A percentile compares a stretch with the other conserved stretches of the same genome.
These are phyloP conservation scores for Agonopterix subpropinquella DNA, from an alignment of 2,888 invertebrate species.

Conservation along the genomic window DNA sequence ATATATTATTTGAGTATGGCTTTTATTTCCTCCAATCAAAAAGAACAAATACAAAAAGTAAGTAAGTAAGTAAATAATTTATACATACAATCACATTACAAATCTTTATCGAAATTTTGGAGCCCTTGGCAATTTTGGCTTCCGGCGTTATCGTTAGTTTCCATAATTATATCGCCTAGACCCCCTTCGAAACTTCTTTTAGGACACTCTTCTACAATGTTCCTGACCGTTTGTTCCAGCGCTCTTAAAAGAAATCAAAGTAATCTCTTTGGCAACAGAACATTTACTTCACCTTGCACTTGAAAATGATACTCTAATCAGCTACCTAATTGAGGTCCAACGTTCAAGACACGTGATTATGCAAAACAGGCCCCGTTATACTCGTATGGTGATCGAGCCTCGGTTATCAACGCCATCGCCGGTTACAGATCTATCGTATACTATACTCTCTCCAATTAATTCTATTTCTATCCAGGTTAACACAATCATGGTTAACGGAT, in stretches of 20 bases:
- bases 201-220: no score
- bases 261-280: background rate
- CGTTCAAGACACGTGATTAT: slow-evolving; percentile 15
- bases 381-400: slow-evolving; percentile 18
- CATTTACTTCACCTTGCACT: slow-evolving; percentile 13
- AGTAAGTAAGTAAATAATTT: no score
- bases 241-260: background rate
- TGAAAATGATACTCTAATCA: slow-evolving; percentile 11
- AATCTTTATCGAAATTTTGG: no score
- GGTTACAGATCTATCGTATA: slow-evolving; percentile 1
- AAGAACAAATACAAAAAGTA: no score
- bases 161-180: no score
- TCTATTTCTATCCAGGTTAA: slow-evolving; percentile 3
- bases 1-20: no score
- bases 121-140: no score
- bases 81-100: no score
- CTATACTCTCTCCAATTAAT: slow-evolving; percentile 10
- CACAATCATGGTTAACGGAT: slow-evolving; percentile 4
- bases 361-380: slow-evolving; percentile 19
- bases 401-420: slow-evolving; percentile 6
- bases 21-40: no score
- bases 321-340: slow-evolving; percentile 1
- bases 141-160: no score
- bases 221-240: background rate
- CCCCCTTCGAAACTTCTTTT: no score